Evolutionary conservation across 2,888 invertebrate species (phyloP).

Genomic region (Lepas anatifera): DNA sequence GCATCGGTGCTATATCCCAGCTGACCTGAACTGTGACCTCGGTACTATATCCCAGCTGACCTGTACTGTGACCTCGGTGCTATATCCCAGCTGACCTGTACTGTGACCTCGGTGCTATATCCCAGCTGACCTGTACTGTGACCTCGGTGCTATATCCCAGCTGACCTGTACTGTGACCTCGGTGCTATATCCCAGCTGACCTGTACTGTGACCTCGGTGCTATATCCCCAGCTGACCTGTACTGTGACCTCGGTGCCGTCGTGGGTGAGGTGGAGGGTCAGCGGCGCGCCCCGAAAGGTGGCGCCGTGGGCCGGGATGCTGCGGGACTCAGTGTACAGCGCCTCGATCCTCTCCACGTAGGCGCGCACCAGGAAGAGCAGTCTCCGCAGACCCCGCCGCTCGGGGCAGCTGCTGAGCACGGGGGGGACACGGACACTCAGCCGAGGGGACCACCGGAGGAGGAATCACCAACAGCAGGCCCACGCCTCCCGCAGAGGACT

Average conservation of each 20-base stretch:
- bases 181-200: too few species aligned
- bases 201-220: too few species aligned
- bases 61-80: conserved; percentile 31
- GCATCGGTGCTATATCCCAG: too few species aligned
- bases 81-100: conserved; percentile 46
- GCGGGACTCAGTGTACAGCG: conserved; percentile 33
- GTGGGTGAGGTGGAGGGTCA: conserved; percentile 33
- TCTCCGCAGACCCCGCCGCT: conserved; percentile 35
- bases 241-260: conserved; percentile 33
- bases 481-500: too few species aligned
- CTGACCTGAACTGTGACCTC: too few species aligned
- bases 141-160: too few species aligned
- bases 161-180: too few species aligned
- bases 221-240: conserved; percentile 49
- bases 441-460: too few species aligned
- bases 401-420: conserved; percentile 29
- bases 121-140: too few species aligned
- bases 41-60: conserved; percentile 53
- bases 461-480: too few species aligned
- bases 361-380: conserved; percentile 37
- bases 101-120: conserved; percentile 33
- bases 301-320: conserved; percentile 39
- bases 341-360: conserved; percentile 38
- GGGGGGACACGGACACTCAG: too few species aligned
- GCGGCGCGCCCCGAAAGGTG: conserved; percentile 37